These are phyloP conservation scores for Frankliniella intonsa DNA, from an alignment of 2,888 invertebrate genomes.

Conservation along the genomic window DNA sequence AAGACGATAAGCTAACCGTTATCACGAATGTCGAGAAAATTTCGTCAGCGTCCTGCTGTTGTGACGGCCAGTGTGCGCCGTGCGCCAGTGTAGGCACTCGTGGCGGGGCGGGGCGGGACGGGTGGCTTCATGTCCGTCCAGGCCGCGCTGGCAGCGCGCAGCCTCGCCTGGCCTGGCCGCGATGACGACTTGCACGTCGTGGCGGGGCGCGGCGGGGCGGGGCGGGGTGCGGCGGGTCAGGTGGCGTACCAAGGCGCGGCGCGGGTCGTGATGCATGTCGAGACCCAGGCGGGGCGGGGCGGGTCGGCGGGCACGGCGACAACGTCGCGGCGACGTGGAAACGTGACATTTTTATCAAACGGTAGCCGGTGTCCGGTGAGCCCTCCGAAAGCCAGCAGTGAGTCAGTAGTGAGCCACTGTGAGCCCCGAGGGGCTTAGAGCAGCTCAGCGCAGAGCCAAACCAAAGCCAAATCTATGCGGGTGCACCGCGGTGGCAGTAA, in stretches of 20 bases:
- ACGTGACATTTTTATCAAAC: conserved; percentile 23
- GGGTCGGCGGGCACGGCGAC: background rate
- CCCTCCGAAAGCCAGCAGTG: no score
- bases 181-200: background rate
- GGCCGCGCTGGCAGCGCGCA: background rate
- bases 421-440: no score
- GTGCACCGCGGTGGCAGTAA: no score
- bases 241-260: background rate
- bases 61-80: background rate
- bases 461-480: no score
- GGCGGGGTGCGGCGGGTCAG: background rate
- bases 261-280: background rate
- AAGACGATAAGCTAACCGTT: no score
- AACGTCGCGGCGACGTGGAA: background rate
- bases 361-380: background rate
- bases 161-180: background rate
- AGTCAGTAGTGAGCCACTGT: no score
- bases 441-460: no score
- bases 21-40: no score
- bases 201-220: background rate
- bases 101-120: background rate
- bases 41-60: background rate
- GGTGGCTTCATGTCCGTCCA: background rate
- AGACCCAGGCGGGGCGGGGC: background rate
- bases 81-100: background rate